Evolutionary conservation across 2,888 invertebrate species (phyloP).

Genomic region (Pammene aurita): DNA sequence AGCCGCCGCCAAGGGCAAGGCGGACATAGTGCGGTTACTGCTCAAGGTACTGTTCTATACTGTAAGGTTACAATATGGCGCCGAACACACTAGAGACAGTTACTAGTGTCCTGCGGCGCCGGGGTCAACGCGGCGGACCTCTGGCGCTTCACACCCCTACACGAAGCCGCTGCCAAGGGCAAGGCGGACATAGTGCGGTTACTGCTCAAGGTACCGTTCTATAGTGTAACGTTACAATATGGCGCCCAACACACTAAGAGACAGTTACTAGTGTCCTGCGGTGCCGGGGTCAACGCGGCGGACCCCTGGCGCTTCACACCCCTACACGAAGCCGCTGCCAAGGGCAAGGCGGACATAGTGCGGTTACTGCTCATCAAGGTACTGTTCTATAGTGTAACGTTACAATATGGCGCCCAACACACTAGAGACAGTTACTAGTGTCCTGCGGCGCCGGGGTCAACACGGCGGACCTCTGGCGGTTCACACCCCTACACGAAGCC

Average conservation of each 20-base stretch:
- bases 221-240: too few relatives aligned
- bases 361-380: constrained; percentile 93
- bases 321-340: constrained; percentile 97
- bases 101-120: constrained; percentile 94
- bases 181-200: constrained; percentile 91
- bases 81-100: constrained; percentile 97
- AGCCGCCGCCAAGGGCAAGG: constrained; percentile 95
- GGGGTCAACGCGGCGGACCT: constrained; percentile 98
- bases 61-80: too few relatives aligned
- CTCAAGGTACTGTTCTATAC: too few relatives aligned
- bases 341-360: constrained; percentile 91
- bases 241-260: too few relatives aligned
- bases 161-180: constrained; percentile 97
- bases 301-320: constrained; percentile 99
- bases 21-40: constrained; percentile 90
- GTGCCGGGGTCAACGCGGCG: constrained; percentile 97
- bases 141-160: constrained; percentile 98
- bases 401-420: too few relatives aligned
- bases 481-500: constrained; percentile 97
- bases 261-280: constrained; percentile 94
- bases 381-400: too few relatives aligned
- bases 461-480: constrained; percentile 98
- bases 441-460: constrained; percentile 97
- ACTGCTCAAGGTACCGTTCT: constrained; percentile 90
- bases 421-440: constrained; percentile 95